Evolutionary conservation across 2,888 invertebrate genomes (phyloP).

Genomic region (Parochlus steinenii): DNA sequence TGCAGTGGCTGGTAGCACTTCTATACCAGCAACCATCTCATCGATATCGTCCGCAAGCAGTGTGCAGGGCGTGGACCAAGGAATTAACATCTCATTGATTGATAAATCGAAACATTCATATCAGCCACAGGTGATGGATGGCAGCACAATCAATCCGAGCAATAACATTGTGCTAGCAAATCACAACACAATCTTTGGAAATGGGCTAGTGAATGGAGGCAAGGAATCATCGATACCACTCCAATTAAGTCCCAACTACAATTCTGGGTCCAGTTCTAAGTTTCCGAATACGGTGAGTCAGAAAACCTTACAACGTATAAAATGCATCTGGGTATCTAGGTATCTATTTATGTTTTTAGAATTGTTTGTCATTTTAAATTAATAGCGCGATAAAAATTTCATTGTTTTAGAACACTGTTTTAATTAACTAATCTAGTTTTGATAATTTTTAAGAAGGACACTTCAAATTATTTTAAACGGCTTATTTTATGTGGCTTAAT

Average conservation of each 20-base stretch:
- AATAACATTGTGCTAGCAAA: constrained; percentile 10
- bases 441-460: too few species aligned
- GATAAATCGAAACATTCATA: background rate
- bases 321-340: too few species aligned
- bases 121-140: background rate
- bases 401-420: background rate
- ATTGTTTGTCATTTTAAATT: background rate
- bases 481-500: too few species aligned
- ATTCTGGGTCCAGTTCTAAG: constrained; percentile 27
- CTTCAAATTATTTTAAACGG: too few species aligned
- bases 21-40: too few species aligned
- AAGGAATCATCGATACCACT: constrained; percentile 18
- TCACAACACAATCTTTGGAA: background rate
- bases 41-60: too few species aligned
- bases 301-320: too few species aligned
- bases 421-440: background rate
- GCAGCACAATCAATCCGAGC: constrained; percentile 9
- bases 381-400: background rate
- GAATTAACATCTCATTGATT: background rate
- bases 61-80: too few species aligned
- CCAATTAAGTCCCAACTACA: constrained; percentile 28
- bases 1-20: too few species aligned
- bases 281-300: too few species aligned
- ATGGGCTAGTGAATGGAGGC: background rate
- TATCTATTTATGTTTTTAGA: background rate